phyloP scores from a whole-genome alignment of 1,140 invertebrate species.

The Sitodiplosis mosellana region DNA sequence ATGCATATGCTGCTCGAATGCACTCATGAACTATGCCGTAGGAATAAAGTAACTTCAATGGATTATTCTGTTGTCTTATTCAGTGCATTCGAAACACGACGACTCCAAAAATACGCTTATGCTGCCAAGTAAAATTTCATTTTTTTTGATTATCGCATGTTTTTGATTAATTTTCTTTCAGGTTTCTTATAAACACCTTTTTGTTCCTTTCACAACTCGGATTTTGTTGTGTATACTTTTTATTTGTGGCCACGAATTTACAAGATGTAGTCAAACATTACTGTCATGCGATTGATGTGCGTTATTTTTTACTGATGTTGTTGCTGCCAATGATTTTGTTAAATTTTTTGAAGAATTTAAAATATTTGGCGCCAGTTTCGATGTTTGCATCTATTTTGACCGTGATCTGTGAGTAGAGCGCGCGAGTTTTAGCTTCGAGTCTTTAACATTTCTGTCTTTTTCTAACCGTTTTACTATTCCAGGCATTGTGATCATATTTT shows the following conservation, averaged over 20 bases:
- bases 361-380: slow-evolving; percentile 52
- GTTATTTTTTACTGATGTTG: slow-evolving; percentile 48
- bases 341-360: slow-evolving; percentile 56
- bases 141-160: too few relatives aligned
- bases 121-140: too few relatives aligned
- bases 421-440: neutral
- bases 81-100: slow-evolving; percentile 45
- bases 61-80: slow-evolving; percentile 64
- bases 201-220: slow-evolving; percentile 81
- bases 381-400: slow-evolving; percentile 52
- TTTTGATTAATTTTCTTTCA: slow-evolving; percentile 36
- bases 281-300: slow-evolving; percentile 34
- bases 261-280: slow-evolving; percentile 48
- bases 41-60: slow-evolving; percentile 26
- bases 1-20: slow-evolving; percentile 48
- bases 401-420: slow-evolving; percentile 16
- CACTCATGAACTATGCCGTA: slow-evolving; percentile 37
- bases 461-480: neutral
- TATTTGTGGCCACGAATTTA: slow-evolving; percentile 73
- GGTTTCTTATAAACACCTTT: slow-evolving; percentile 51
- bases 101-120: slow-evolving; percentile 33
- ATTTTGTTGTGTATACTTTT: slow-evolving; percentile 88
- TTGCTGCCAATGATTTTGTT: slow-evolving; percentile 50
- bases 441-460: neutral
- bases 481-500: slow-evolving; percentile 48